Percentiles rank a stretch among this genome's conserved stretches.
Evolutionary conservation across 2,113 vertebrate species (phyloP).

Genomic region (Marmota flaviventris): DNA sequence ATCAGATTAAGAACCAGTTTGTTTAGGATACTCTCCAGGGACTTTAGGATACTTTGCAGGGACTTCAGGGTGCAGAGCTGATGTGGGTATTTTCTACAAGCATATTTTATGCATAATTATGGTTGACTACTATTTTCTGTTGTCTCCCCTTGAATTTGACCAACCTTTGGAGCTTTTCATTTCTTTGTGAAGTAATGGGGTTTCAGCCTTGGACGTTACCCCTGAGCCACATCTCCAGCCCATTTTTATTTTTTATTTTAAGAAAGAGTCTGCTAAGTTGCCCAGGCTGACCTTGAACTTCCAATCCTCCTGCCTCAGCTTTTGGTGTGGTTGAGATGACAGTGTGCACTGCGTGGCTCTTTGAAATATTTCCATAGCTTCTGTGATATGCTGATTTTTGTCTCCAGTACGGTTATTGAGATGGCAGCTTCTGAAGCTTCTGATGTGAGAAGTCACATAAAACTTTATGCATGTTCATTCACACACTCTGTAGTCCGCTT

Average conservation of each 20-base stretch:
- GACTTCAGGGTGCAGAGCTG: not conserved
- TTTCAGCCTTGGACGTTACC: too few species aligned
- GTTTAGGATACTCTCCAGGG: not conserved
- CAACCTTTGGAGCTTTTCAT: not conserved
- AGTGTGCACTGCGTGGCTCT: too few species aligned
- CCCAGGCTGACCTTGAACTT: too few species aligned
- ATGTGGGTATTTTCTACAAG: not conserved
- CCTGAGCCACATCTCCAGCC: too few species aligned
- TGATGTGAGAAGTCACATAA: not conserved
- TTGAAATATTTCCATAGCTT: not conserved
- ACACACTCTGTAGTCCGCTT: not conserved
- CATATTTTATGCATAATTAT: not conserved
- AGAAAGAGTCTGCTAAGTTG: too few species aligned
- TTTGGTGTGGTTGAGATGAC: too few species aligned
- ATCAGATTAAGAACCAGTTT: not conserved
- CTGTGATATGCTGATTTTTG: not conserved
- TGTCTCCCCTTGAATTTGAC: not conserved
- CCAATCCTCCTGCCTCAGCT: too few species aligned
- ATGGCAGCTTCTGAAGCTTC: not conserved
- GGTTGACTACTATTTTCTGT: not conserved
- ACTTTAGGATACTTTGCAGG: not conserved
- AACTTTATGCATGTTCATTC: not conserved
- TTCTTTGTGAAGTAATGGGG: too few species aligned
- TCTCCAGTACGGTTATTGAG: not conserved
- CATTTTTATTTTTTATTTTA: too few species aligned